These are phyloP conservation scores for Actenoides hombroni DNA, from an alignment of 2,113 vertebrate genomes.

Conservation along the genomic window DNA sequence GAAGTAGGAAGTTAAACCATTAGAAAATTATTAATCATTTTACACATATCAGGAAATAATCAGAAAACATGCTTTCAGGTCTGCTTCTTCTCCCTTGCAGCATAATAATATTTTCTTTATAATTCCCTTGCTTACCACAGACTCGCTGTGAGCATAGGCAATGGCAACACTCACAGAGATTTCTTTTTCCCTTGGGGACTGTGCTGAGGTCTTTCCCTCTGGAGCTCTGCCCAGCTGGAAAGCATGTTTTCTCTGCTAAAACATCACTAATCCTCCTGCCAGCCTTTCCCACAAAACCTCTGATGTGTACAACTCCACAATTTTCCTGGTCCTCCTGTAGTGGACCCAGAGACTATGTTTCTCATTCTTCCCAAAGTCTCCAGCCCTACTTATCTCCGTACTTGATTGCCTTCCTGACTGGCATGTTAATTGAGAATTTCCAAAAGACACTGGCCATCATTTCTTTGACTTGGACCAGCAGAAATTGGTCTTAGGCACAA, in stretches of 20 bases:
- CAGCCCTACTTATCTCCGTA: not conserved
- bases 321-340: not conserved
- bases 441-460: not conserved
- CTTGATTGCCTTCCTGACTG: not conserved
- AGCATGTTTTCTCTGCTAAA: not conserved
- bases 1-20: not conserved
- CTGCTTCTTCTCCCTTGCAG: fast-evolving
- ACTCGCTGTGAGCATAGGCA: not conserved
- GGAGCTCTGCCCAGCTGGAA: not conserved
- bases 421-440: no score
- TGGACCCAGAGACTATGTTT: not conserved
- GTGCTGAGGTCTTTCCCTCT: not conserved
- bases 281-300: not conserved
- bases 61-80: not conserved
- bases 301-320: not conserved
- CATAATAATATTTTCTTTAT: not conserved
- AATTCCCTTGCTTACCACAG: not conserved
- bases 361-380: not conserved
- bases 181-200: not conserved
- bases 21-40: not conserved
- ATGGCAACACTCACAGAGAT: fast-evolving
- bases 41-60: not conserved
- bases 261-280: not conserved
- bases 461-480: not conserved
- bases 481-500: not conserved